These are phyloP conservation scores for Eristalis tenax DNA, from an alignment of 2,888 invertebrate genomes.

Conservation along the genomic window DNA sequence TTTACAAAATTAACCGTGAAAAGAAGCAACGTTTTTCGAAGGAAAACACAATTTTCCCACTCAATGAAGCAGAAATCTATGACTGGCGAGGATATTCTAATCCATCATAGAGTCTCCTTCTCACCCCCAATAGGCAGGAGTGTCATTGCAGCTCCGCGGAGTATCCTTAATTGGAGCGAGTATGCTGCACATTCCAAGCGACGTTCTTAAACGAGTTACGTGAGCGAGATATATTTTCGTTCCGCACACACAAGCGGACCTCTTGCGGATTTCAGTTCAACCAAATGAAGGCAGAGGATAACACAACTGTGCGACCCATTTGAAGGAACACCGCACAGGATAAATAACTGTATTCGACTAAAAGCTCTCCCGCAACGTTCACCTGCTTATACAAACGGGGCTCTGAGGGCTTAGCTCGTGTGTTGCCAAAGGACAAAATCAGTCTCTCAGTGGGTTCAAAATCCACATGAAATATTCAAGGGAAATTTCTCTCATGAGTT, in stretches of 20 bases:
- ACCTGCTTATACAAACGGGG: conserved; percentile 76
- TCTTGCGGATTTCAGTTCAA: neutral
- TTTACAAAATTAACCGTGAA: conserved; percentile 41
- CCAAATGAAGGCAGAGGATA: neutral
- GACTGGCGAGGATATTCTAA: conserved; percentile 67
- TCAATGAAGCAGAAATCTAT: conserved; percentile 67
- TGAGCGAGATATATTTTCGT: neutral
- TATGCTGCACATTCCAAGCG: neutral
- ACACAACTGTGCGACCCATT: conserved; percentile 4
- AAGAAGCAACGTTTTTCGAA: conserved; percentile 32
- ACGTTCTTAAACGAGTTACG: neutral
- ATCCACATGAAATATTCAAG: neutral
- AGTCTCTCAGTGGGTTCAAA: conserved; percentile 24
- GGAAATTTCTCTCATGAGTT: conserved; percentile 27
- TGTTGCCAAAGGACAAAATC: conserved; percentile 49
- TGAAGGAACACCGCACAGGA: conserved; percentile 77
- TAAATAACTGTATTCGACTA: conserved; percentile 79
- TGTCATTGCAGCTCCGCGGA: conserved; percentile 25
- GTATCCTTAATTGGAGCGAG: conserved; percentile 35
- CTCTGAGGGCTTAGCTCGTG: neutral
- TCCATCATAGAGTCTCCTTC: conserved; percentile 50
- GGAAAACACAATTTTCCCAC: conserved; percentile 59
- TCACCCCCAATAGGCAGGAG: conserved; percentile 29
- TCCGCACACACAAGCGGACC: neutral
- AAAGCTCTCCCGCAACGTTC: conserved; percentile 78